These are phyloP conservation scores for Chiloscyllium punctatum DNA, from an alignment of 2,797 vertebrate genomes.

Conservation along the genomic window DNA sequence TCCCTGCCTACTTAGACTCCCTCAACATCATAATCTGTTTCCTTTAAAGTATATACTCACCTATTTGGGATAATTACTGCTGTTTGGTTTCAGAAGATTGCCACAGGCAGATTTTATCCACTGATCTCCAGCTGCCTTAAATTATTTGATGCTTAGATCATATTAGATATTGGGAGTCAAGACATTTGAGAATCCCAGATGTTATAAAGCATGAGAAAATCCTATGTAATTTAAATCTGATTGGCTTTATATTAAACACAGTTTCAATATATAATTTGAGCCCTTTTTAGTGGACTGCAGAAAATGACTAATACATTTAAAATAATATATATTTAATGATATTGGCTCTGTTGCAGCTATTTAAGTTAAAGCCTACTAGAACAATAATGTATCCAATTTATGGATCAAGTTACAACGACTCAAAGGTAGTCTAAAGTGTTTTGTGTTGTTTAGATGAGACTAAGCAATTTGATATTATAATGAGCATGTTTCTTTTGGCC, in stretches of 20 bases:
- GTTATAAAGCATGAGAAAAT: not conserved
- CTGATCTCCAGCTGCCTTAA: not conserved
- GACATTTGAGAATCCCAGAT: not conserved
- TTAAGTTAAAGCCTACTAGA: not conserved
- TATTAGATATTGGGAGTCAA: not conserved
- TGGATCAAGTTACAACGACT: not conserved
- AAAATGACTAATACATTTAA: not conserved
- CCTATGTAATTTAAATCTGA: not conserved
- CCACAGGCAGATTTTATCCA: not conserved
- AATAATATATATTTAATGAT: not conserved
- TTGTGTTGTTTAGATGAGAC: constrained; percentile 9
- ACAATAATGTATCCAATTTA: not conserved
- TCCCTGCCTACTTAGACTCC: too few species aligned
- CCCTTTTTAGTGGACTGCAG: not conserved
- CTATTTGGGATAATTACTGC: not conserved
- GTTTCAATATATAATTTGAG: too few species aligned
- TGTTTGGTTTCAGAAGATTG: too few species aligned
- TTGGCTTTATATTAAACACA: too few species aligned
- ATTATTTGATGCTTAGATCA: not conserved
- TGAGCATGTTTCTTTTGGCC: constrained; percentile 28
- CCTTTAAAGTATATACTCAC: too few species aligned
- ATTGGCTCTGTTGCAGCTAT: not conserved
- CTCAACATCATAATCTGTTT: not conserved
- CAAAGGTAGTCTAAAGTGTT: not conserved
- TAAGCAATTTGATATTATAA: not conserved